phyloP scores from a whole-genome alignment of 2,888 invertebrate genomes.

The Campoplex capitator region DNA sequence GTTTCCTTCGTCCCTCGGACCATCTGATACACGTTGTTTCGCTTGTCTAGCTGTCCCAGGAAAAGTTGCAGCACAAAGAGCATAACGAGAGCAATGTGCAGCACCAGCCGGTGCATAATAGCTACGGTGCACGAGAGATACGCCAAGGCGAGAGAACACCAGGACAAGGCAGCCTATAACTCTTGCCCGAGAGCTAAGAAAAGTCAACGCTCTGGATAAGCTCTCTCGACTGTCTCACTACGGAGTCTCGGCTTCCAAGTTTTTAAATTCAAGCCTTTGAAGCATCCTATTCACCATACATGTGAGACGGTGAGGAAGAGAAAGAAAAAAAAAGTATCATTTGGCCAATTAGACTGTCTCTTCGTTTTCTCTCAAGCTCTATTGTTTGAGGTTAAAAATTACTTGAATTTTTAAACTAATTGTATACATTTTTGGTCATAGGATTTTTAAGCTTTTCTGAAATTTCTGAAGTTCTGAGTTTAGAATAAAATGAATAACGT shows the following conservation, averaged over 20 bases:
- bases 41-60: constrained; percentile 40
- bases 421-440: not conserved
- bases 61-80: constrained; percentile 43
- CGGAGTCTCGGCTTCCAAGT: constrained; percentile 42
- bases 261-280: constrained; percentile 44
- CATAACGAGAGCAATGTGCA: constrained; percentile 43
- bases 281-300: not conserved
- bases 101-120: constrained; percentile 55
- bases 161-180: constrained; percentile 43
- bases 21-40: constrained; percentile 27
- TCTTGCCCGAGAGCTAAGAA: constrained; percentile 51
- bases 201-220: constrained; percentile 49
- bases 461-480: not conserved
- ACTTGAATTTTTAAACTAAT: not conserved
- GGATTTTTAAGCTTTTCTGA: not conserved
- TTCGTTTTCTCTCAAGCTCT: not conserved
- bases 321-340: not conserved
- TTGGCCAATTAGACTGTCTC: constrained; percentile 10
- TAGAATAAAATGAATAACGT: not conserved
- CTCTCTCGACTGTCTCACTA: constrained; percentile 15
- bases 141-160: constrained; percentile 21
- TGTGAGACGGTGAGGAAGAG: not conserved
- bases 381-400: not conserved
- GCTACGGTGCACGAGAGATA: constrained; percentile 11
- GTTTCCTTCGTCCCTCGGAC: constrained; percentile 19